Conservation (phyloP, 37 sponge, comb jelly and placozoan species). For the Beroe forskalii region DNA sequence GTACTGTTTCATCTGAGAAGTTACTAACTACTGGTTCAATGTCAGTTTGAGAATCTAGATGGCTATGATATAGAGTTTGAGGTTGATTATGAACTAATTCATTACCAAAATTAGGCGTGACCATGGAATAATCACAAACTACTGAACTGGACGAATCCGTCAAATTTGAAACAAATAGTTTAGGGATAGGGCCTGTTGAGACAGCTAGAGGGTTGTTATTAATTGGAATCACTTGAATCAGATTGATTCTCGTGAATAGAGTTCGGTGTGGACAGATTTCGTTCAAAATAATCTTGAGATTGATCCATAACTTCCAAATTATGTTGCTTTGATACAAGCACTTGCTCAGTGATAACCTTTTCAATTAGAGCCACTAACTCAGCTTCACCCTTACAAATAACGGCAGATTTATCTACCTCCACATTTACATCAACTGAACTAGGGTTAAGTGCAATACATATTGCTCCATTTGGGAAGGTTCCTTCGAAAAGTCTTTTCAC, state of each 20-base stretch:
- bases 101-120: too few species aligned
- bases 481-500: neutral
- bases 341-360: neutral
- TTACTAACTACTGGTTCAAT: too few species aligned
- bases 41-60: too few species aligned
- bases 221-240: too few species aligned
- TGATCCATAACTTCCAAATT: neutral
- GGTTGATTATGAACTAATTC: too few species aligned
- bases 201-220: too few species aligned
- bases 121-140: too few species aligned
- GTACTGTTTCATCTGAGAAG: too few species aligned
- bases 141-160: too few species aligned
- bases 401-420: slow-evolving; percentile 52
- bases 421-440: slow-evolving; percentile 28
- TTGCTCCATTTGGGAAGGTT: neutral
- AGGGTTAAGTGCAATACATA: neutral
- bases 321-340: neutral
- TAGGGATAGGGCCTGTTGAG: too few species aligned
- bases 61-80: too few species aligned
- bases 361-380: neutral
- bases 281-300: slow-evolving; percentile 14
- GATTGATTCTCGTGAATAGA: neutral
- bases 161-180: too few species aligned
- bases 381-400: slow-evolving; percentile 13
- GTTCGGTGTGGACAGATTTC: neutral